These are phyloP conservation scores for Andrena cerasifolii DNA, from an alignment of 1,140 invertebrate species.

Conservation along the genomic window DNA sequence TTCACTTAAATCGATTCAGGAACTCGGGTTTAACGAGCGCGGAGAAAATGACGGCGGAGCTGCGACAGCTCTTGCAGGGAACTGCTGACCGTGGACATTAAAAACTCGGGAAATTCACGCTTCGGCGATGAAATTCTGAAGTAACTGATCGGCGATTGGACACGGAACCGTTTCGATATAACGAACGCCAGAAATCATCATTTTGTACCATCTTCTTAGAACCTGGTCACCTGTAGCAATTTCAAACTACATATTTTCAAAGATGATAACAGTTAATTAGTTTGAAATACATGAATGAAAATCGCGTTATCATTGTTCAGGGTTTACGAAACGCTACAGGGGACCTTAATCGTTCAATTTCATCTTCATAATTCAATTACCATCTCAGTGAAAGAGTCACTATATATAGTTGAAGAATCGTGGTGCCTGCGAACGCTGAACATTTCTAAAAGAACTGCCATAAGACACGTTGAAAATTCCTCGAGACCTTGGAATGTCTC, in stretches of 20 bases:
- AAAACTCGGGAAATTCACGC: neutral
- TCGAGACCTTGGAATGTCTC: neutral
- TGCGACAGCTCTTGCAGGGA: neutral
- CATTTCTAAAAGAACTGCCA: neutral
- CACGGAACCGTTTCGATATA: neutral
- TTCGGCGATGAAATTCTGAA: neutral
- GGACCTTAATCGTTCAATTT: neutral
- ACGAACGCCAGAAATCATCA: too few species aligned
- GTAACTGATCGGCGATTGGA: neutral
- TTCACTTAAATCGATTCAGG: slow-evolving; percentile 16
- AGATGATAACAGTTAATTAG: too few species aligned
- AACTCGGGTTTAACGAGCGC: slow-evolving; percentile 1
- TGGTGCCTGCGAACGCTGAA: neutral
- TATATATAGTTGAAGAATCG: neutral
- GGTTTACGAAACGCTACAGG: neutral
- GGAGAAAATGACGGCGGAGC: too few species aligned
- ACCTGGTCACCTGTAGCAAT: neutral
- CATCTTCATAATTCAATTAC: neutral
- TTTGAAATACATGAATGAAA: too few species aligned
- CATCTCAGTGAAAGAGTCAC: neutral
- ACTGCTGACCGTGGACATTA: neutral
- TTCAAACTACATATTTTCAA: neutral
- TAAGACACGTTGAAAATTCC: neutral
- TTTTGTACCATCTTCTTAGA: too few species aligned
- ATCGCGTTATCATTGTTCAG: neutral